Percentiles rank a stretch among this genome's conserved stretches.
These are phyloP conservation scores for Tetramorium simillimum DNA, from an alignment of 1,140 invertebrate genomes.

Conservation along the genomic window DNA sequence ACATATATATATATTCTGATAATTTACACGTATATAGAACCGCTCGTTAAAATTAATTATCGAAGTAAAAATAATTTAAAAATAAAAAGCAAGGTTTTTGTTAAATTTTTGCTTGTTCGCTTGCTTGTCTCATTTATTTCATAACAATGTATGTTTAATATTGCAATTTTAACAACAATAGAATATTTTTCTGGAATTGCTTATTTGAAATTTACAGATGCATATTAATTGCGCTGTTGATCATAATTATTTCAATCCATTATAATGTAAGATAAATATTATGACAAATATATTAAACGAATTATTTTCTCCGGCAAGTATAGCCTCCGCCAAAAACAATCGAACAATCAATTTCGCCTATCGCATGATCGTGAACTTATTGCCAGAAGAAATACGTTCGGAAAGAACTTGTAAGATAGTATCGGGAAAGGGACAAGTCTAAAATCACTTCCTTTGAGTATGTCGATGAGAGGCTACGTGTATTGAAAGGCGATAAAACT, in stretches of 20 bases:
- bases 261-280: neutral
- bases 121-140: neutral
- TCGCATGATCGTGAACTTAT: slow-evolving; percentile 36
- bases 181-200: neutral
- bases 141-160: slow-evolving; percentile 5
- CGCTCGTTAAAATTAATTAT: neutral
- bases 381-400: slow-evolving; percentile 18
- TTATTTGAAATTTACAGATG: neutral
- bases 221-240: neutral
- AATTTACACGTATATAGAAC: neutral
- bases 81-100: neutral
- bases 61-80: slow-evolving; percentile 16
- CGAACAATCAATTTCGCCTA: neutral
- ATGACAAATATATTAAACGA: neutral
- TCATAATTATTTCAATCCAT: slow-evolving; percentile 11
- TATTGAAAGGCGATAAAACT: slow-evolving; percentile 59
- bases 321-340: neutral
- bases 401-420: slow-evolving; percentile 41
- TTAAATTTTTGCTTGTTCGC: slow-evolving; percentile 11
- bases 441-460: slow-evolving; percentile 52
- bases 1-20: neutral
- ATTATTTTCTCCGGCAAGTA: neutral
- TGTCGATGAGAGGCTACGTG: slow-evolving; percentile 47
- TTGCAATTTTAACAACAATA: neutral
- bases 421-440: slow-evolving; percentile 40